Evolutionary conservation across 2,113 vertebrate genomes (phyloP), one percentile per base, ranked within the genome.

Genomic region (Leucosticte australis): DNA sequence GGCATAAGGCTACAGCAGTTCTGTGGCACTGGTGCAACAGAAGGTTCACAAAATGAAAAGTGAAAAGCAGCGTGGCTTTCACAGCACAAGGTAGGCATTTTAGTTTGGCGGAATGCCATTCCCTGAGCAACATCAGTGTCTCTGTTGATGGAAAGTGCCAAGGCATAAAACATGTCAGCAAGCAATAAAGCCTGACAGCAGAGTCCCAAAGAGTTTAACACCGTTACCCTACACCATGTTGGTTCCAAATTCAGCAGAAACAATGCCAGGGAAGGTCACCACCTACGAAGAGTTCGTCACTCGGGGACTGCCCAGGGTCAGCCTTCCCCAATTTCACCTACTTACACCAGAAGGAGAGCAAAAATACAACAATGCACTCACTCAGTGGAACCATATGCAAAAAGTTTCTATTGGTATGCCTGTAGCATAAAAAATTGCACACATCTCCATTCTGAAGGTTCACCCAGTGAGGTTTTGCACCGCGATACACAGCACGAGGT

Each of bases 401-500:
- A 23, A 68, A 41, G 6, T 19, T 70, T 67, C 76, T 26, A 80
- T 74, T 70, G 96, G 42, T 63, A 70, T 64, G 71, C 33, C 76
- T 56, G 39, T 22, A 70, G 31, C 64, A 44, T 63, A 56, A 69
- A 55, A 55, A 77, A 56, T 17, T 33, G 30, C 1, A 1, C 14
- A 42, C 28, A 35, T 49, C n/a, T 83, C 44, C 46, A 83, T 64
- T 21, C 24, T 62, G 49, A 75, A 75, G 52, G 39, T 86, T 65
- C n/a, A 71, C 37, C 26, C 60, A 81, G 49, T 13, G 73, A 90
- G 56, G 44, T 39, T 92, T 82, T 59, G 37, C 41, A 33, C 30
- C 6, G 6, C 69, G 23, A 87, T 52, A 78, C 1, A 64, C n/a
- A 60, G 44, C 0, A 1, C 0, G 0, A 94, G 39, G 22, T 68